phyloP scores from a whole-genome alignment of 2,888 invertebrate genomes.

The Caenorhabditis parvicauda region DNA sequence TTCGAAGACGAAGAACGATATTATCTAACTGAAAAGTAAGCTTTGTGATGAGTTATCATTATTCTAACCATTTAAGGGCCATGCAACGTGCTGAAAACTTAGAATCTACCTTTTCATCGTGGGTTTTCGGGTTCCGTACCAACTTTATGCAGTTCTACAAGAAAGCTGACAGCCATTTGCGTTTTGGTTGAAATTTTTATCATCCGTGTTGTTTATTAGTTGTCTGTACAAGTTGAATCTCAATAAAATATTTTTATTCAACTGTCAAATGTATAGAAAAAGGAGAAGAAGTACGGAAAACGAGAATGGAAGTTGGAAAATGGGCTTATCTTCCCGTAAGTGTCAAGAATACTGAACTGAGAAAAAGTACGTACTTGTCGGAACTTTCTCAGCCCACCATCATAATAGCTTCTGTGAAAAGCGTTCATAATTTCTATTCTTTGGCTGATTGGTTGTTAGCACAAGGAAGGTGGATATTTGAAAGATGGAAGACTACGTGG shows the following conservation, averaged over 20 bases:
- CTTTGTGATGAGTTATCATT: not conserved
- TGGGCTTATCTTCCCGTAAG: too few relatives aligned
- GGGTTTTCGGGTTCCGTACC: constrained; percentile 23
- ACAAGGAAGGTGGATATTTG: too few relatives aligned
- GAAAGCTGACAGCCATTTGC: constrained; percentile 32
- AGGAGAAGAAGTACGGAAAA: not conserved
- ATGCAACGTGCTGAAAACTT: not conserved
- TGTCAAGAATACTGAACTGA: too few relatives aligned
- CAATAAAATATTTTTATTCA: not conserved
- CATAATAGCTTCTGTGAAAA: too few relatives aligned
- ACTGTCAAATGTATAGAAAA: not conserved
- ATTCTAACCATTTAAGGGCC: not conserved
- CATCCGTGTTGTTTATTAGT: not conserved
- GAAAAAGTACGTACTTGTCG: too few relatives aligned
- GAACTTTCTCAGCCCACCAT: too few relatives aligned
- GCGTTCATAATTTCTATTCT: too few relatives aligned
- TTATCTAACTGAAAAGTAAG: too few relatives aligned
- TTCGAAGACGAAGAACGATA: too few relatives aligned
- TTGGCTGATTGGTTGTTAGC: too few relatives aligned
- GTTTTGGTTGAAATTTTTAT: constrained; percentile 25
- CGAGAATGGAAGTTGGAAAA: too few relatives aligned
- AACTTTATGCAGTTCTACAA: constrained; percentile 28
- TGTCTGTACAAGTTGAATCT: not conserved
- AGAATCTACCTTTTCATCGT: constrained; percentile 7
- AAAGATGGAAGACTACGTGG: too few relatives aligned